A percentile compares a stretch with the other conserved stretches of the same genome.
Evolutionary conservation across 1,140 invertebrate species (phyloP).

Genomic region (Mylabris phalerata): DNA sequence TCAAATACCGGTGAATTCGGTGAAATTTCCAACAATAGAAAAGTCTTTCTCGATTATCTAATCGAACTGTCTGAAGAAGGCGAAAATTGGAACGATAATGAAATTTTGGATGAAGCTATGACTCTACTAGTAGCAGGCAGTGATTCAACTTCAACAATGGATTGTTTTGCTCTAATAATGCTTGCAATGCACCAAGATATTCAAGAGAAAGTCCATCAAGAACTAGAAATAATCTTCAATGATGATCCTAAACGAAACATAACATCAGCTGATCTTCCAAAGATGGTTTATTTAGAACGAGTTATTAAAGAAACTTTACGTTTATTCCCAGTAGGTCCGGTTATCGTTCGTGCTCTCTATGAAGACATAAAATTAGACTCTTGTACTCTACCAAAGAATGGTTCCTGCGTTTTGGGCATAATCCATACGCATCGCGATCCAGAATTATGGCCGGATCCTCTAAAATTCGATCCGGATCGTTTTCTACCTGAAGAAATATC

Average conservation of each 20-base stretch:
- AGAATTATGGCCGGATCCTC: conserved; percentile 53
- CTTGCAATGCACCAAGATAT: conserved; percentile 32
- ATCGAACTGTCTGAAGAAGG: conserved; percentile 29
- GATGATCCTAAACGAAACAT: conserved; percentile 35
- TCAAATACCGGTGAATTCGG: too few species aligned
- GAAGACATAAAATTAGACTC: conserved; percentile 38
- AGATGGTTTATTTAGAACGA: conserved; percentile 56
- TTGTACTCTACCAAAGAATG: conserved; percentile 7
- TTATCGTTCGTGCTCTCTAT: conserved; percentile 44
- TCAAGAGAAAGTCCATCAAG: conserved; percentile 52
- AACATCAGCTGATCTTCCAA: conserved; percentile 48
- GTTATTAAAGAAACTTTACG: conserved; percentile 59
- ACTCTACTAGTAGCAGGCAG: conserved; percentile 1
- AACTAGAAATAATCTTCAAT: conserved; percentile 49
- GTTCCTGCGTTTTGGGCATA: conserved; percentile 18
- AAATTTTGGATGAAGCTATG: not conserved
- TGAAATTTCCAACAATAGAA: not conserved
- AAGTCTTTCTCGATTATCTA: conserved; percentile 25
- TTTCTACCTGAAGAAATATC: conserved; percentile 51
- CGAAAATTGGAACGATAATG: conserved; percentile 2
- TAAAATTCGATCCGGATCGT: conserved; percentile 60
- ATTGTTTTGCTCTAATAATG: conserved; percentile 24
- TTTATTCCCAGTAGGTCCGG: conserved; percentile 55
- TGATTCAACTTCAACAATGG: conserved; percentile 25
- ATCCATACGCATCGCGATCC: conserved; percentile 44